Evolutionary conservation across 1,140 invertebrate genomes (phyloP).

Genomic region (Diprion similis): DNA sequence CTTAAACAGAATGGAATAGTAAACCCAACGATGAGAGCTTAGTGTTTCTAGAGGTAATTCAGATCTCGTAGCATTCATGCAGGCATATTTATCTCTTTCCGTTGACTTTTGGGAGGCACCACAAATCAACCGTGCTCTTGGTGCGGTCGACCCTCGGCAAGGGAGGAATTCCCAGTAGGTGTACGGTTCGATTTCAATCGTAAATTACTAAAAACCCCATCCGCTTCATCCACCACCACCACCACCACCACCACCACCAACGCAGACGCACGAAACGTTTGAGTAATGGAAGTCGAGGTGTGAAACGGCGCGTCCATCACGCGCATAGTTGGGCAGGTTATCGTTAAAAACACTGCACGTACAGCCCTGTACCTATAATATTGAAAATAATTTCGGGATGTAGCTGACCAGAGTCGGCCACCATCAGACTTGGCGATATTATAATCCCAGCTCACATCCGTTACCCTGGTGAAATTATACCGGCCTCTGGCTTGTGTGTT

Average conservation of each 20-base stretch:
- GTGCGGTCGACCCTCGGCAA: background rate
- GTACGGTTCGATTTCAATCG: constrained; percentile 7
- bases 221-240: background rate
- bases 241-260: background rate
- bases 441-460: background rate
- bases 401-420: background rate
- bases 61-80: too few relatives aligned
- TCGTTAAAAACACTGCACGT: too few relatives aligned
- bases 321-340: too few relatives aligned
- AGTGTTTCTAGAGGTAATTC: too few relatives aligned
- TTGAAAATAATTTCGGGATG: background rate
- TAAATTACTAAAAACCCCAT: background rate
- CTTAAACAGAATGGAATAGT: too few relatives aligned
- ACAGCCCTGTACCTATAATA: background rate
- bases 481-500: background rate
- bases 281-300: too few relatives aligned
- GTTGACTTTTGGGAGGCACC: background rate
- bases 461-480: background rate
- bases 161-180: background rate
- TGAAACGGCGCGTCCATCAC: too few relatives aligned
- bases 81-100: background rate
- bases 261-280: too few relatives aligned
- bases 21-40: too few relatives aligned
- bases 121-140: background rate
- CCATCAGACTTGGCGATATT: background rate